Evolutionary conservation across 1,140 invertebrate species (phyloP).

Genomic region (Acromyrmex charruanus): DNA sequence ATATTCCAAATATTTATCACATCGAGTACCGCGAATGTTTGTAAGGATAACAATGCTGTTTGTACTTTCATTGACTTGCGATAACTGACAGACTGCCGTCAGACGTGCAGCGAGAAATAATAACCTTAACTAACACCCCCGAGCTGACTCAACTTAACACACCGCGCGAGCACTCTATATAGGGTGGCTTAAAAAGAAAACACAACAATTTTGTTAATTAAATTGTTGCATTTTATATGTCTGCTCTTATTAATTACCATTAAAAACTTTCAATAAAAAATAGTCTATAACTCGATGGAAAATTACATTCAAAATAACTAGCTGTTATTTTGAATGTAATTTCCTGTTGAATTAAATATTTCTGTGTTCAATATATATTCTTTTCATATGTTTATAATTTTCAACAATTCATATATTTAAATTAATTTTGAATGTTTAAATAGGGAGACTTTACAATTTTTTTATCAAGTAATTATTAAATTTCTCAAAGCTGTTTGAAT

Average conservation of each 20-base stretch:
- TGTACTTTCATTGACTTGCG: slow-evolving; percentile 59
- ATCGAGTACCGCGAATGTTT: neutral
- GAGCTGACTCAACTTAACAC: slow-evolving; percentile 35
- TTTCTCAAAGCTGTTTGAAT: slow-evolving; percentile 33
- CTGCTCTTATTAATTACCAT: neutral
- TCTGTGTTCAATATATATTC: neutral
- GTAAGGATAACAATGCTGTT: slow-evolving; percentile 18
- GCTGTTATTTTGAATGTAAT: neutral
- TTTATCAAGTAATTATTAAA: neutral
- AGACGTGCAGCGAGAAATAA: slow-evolving; percentile 55
- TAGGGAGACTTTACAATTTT: neutral
- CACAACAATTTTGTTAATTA: neutral
- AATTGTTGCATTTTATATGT: slow-evolving; percentile 6
- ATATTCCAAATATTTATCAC: slow-evolving; percentile 9
- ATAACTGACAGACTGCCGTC: slow-evolving; percentile 60
- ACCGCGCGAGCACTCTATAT: slow-evolving; percentile 13
- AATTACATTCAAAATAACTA: neutral
- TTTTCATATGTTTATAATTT: neutral
- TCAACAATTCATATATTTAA: neutral
- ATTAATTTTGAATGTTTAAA: neutral
- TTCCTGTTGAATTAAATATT: neutral
- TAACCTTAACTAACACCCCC: slow-evolving; percentile 60
- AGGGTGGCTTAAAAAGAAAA: slow-evolving; percentile 5
- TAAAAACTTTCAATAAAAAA: slow-evolving; percentile 15
- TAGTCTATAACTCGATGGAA: neutral